These are phyloP conservation scores for Drosophila ercepeae DNA, from an alignment of 1,140 invertebrate genomes.

Conservation along the genomic window DNA sequence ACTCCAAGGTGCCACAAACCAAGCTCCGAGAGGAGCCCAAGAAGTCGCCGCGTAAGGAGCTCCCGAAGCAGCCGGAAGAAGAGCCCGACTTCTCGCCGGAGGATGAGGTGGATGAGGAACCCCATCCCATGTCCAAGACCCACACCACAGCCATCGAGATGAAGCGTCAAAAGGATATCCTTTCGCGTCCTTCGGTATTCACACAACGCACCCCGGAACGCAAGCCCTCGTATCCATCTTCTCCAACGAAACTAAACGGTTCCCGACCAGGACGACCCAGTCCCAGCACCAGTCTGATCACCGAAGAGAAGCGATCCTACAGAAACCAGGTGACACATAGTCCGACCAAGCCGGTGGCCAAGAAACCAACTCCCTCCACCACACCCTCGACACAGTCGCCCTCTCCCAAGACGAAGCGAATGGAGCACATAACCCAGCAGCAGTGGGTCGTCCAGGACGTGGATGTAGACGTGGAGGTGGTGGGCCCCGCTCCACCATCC, in stretches of 20 bases:
- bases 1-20: not conserved
- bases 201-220: conserved; percentile 25
- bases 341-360: conserved; percentile 12
- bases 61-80: conserved; percentile 13
- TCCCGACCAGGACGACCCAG: conserved; percentile 19
- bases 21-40: conserved; percentile 1
- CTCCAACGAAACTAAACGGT: conserved; percentile 14
- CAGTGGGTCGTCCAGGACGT: conserved; percentile 63
- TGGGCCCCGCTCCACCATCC: conserved; percentile 28
- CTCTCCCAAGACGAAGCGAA: conserved; percentile 24
- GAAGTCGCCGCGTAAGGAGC: not conserved
- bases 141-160: conserved; percentile 71
- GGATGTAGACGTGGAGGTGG: conserved; percentile 59
- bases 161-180: conserved; percentile 84
- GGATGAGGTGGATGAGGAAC: conserved; percentile 50
- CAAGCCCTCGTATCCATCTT: conserved; percentile 11
- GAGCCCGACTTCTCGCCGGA: conserved; percentile 13
- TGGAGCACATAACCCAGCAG: conserved; percentile 55
- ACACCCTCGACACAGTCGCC: conserved; percentile 13
- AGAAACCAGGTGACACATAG: conserved; percentile 33
- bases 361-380: conserved; percentile 2
- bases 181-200: conserved; percentile 84
- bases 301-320: conserved; percentile 54
- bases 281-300: conserved; percentile 34
- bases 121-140: conserved; percentile 64